Evolutionary conservation across 1,140 invertebrate species (phyloP).

Genomic region (Brachionus angularis): DNA sequence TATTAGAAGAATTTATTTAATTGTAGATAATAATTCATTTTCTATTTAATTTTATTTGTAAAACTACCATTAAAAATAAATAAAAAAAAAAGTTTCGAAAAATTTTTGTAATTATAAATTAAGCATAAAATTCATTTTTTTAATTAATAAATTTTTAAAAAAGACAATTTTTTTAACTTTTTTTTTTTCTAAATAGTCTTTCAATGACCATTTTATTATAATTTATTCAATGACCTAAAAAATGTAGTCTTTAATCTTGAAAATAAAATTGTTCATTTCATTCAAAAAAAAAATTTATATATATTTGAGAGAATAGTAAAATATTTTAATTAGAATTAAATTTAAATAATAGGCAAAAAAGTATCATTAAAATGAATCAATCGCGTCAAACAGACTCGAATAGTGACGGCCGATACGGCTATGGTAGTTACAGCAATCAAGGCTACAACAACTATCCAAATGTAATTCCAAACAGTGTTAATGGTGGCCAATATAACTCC

Average conservation of each 20-base stretch:
- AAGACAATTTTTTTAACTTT: not conserved
- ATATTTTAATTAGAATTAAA: too few species aligned
- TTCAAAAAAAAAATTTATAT: too few species aligned
- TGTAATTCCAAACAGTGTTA: conserved; percentile 2
- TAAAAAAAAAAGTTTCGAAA: too few species aligned
- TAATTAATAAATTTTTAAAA: not conserved
- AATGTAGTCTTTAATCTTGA: too few species aligned
- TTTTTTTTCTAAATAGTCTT: too few species aligned
- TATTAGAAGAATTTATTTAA: conserved; percentile 27
- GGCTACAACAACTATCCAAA: conserved; percentile 9
- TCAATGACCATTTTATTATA: too few species aligned
- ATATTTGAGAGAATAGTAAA: too few species aligned
- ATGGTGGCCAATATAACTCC: conserved; percentile 19
- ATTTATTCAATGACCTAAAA: not conserved
- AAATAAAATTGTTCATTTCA: too few species aligned
- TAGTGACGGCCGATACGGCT: conserved; percentile 15
- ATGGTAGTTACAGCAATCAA: conserved; percentile 20
- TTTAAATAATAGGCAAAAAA: too few species aligned
- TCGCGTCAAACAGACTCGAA: conserved; percentile 13
- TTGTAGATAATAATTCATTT: conserved; percentile 33
- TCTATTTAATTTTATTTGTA: conserved; percentile 6
- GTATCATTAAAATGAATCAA: conserved; percentile 42
- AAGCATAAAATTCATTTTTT: not conserved
- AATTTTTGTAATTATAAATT: too few species aligned
- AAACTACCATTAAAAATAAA: too few species aligned